Evolutionary conservation across 2,888 invertebrate species (phyloP).

Genomic region (Parnassius smintheus): DNA sequence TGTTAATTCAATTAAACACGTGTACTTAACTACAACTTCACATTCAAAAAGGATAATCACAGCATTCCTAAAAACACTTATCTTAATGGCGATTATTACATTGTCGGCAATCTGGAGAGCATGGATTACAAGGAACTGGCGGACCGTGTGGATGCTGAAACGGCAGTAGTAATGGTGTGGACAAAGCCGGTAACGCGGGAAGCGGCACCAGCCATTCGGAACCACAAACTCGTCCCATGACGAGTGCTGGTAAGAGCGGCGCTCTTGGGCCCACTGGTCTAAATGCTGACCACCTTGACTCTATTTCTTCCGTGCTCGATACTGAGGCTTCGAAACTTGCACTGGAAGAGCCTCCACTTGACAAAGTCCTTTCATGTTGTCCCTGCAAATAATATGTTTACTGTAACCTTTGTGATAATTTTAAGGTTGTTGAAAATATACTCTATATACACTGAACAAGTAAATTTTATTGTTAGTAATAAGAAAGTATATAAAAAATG

Average conservation of each 20-base stretch:
- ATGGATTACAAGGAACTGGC: constrained; percentile 57
- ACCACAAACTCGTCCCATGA: constrained; percentile 76
- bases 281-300: constrained; percentile 72
- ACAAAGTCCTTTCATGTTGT: constrained; percentile 55
- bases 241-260: constrained; percentile 69
- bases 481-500: no score
- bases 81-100: constrained; percentile 65
- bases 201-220: constrained; percentile 76
- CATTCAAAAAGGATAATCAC: background rate
- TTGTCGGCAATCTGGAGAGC: constrained; percentile 72
- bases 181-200: constrained; percentile 65
- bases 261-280: constrained; percentile 72
- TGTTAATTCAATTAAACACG: no score
- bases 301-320: constrained; percentile 62
- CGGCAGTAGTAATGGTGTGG: constrained; percentile 64
- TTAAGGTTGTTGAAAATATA: no score
- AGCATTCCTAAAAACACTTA: background rate
- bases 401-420: no score
- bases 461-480: no score
- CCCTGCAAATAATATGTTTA: constrained; percentile 41
- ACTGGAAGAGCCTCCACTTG: constrained; percentile 39
- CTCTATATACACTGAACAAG: no score
- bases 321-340: constrained; percentile 58
- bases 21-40: no score
- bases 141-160: constrained; percentile 63